Conservation (phyloP, 2,888 invertebrate species). For the Nebria salina region DNA sequence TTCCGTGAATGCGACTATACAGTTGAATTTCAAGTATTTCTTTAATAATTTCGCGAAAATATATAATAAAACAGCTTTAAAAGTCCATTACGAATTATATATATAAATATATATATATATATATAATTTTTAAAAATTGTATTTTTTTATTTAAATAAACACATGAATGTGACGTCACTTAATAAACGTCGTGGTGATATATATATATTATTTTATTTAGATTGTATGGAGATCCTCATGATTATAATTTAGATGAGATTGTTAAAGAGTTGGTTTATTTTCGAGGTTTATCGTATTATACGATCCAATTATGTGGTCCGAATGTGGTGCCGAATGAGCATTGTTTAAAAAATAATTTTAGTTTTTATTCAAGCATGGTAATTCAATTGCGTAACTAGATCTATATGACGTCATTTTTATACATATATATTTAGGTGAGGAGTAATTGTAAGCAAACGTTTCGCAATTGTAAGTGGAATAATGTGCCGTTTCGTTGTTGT, state of each 20-base stretch:
- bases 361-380: constrained; percentile 69
- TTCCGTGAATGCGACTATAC: no score
- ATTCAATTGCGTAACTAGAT: constrained; percentile 49
- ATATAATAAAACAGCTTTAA: no score
- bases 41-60: no score
- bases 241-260: constrained; percentile 75
- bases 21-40: no score
- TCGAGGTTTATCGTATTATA: constrained; percentile 73
- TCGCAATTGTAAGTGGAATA: constrained; percentile 71
- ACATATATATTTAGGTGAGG: constrained; percentile 61
- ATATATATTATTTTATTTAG: constrained; percentile 58
- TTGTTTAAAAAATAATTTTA: constrained; percentile 71
- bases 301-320: constrained; percentile 70
- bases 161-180: no score
- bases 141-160: no score
- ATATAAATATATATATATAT: no score
- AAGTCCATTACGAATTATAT: no score
- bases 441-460: constrained; percentile 69
- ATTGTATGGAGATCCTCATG: constrained; percentile 73
- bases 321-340: constrained; percentile 62
- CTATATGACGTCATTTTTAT: background rate
- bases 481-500: constrained; percentile 71
- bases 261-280: constrained; percentile 76
- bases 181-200: no score
- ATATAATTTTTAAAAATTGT: no score